Evolutionary conservation across 2,888 invertebrate species (phyloP).

Genomic region (Metellina segmentata): DNA sequence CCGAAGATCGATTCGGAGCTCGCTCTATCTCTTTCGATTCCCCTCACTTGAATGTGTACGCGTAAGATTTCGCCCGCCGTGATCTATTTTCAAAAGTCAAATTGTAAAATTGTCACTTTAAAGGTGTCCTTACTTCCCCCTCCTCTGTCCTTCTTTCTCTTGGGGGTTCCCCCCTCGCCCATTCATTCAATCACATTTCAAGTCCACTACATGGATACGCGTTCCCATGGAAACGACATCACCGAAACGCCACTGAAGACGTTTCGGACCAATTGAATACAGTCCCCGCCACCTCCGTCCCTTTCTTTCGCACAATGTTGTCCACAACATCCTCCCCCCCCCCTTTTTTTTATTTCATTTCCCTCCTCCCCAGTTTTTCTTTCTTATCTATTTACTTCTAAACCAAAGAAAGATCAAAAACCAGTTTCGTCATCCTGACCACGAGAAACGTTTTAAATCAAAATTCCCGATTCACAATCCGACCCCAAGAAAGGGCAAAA

Average conservation of each 20-base stretch:
- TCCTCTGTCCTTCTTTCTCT: not conserved
- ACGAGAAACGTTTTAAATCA: conserved; percentile 69
- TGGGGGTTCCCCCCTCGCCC: not conserved
- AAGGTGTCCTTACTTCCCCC: conserved; percentile 43
- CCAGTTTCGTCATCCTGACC: conserved; percentile 25
- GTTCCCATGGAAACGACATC: conserved; percentile 58
- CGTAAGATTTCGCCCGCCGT: conserved; percentile 39
- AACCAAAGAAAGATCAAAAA: conserved; percentile 54
- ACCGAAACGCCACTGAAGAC: conserved; percentile 43
- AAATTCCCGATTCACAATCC: conserved; percentile 63
- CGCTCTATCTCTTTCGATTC: conserved; percentile 32
- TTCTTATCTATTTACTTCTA: conserved; percentile 57
- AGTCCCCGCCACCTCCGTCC: conserved; percentile 10
- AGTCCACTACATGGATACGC: conserved; percentile 64
- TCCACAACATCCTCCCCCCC: not conserved
- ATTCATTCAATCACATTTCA: conserved; percentile 73
- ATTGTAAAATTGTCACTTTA: conserved; percentile 75
- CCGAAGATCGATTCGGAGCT: conserved; percentile 6
- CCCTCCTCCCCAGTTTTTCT: not conserved
- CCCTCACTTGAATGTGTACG: not conserved
- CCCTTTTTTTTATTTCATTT: not conserved
- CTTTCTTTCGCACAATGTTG: conserved; percentile 37
- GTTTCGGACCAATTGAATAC: conserved; percentile 73
- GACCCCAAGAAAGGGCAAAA: not conserved
- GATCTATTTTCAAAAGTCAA: conserved; percentile 71